Evolutionary conservation across 2,797 vertebrate species (phyloP).

Genomic region (Arrhamphus sclerolepis): DNA sequence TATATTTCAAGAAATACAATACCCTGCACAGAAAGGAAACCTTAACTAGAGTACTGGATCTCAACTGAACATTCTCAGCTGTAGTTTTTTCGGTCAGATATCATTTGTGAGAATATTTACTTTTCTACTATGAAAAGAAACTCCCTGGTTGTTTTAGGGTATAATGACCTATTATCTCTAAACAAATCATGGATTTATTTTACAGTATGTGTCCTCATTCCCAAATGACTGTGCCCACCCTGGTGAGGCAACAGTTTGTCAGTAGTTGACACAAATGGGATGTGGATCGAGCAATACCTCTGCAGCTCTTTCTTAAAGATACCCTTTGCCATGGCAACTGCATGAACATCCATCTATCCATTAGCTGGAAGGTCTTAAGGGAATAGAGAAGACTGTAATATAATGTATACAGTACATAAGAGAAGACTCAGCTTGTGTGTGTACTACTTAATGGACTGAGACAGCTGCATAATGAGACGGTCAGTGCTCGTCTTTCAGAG

Average conservation of each 20-base stretch:
- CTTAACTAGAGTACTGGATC: constrained; percentile 36
- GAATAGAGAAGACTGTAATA: constrained; percentile 52
- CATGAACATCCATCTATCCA: constrained; percentile 71
- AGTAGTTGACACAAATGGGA: constrained; percentile 44
- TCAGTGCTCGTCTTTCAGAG: neutral
- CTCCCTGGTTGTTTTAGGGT: constrained; percentile 51
- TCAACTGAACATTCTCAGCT: constrained; percentile 46
- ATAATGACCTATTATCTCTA: constrained; percentile 49
- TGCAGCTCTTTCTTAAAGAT: constrained; percentile 65
- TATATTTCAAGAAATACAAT: constrained; percentile 61
- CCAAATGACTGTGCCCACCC: constrained; percentile 30
- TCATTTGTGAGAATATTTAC: constrained; percentile 76
- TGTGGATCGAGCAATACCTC: constrained; percentile 67
- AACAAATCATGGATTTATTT: constrained; percentile 59
- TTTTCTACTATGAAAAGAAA: constrained; percentile 52
- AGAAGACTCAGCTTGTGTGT: constrained; percentile 32
- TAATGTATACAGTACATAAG: constrained; percentile 51
- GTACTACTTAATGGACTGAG: constrained; percentile 10
- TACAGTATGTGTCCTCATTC: constrained; percentile 50
- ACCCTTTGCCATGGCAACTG: constrained; percentile 74
- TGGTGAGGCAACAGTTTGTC: constrained; percentile 43
- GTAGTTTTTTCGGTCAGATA: constrained; percentile 25
- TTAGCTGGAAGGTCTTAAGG: constrained; percentile 49
- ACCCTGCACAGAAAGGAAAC: constrained; percentile 33
- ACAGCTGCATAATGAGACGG: constrained; percentile 20